Evolutionary conservation across 2,888 invertebrate species (phyloP), one percentile per base, ranked within the genome.

Genomic region (Harpalus rubripes): DNA sequence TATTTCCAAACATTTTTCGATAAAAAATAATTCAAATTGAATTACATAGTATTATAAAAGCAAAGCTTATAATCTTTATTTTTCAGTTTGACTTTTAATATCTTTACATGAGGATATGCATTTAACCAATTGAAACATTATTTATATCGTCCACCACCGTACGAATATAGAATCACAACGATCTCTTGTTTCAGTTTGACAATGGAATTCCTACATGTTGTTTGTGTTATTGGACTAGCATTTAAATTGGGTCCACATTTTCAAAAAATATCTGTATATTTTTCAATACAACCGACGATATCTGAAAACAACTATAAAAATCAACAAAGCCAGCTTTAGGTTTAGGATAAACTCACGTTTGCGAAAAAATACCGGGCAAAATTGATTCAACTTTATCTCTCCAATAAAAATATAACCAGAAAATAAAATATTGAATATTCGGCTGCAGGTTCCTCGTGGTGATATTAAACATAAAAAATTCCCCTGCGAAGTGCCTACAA

Each of bases 391-490:
- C 41, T 81, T 81, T 81, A 81, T 81, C 65, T 80, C 59, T 65
- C 65, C 63, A 65, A 81, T 81, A 81, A 81, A 81, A 81, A 81
- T 81, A 81, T 65, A 81, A 65, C 79, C 63, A 81, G 63, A 39
- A 81, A 81, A 81, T 81, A 81, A 81, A 81, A 81, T 81, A 81
- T 81, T 81, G 81, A 61, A 81, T 63, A 81, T 81, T 61, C 61
- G 56, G 78, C 32, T 56, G 16, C 41, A 39, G 80, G 41, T 61
- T 59, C 61, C 63, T 63, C 22, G 18, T 44, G 44, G 61, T 52
- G 41, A 81, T 81, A 81, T 81, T 61, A 81, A 81, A 81, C 81
- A 81, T 81, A 81, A 81, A 81, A 81, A 81, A 81, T 81, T 81
- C 63, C 81, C 81, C 7, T 22, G 52, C 63, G 81, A 81, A 61